A percentile compares a stretch with the other conserved stretches of the same genome.
These are phyloP conservation scores for Hypomecis atomaria DNA, from an alignment of 2,888 invertebrate species.

Conservation along the genomic window DNA sequence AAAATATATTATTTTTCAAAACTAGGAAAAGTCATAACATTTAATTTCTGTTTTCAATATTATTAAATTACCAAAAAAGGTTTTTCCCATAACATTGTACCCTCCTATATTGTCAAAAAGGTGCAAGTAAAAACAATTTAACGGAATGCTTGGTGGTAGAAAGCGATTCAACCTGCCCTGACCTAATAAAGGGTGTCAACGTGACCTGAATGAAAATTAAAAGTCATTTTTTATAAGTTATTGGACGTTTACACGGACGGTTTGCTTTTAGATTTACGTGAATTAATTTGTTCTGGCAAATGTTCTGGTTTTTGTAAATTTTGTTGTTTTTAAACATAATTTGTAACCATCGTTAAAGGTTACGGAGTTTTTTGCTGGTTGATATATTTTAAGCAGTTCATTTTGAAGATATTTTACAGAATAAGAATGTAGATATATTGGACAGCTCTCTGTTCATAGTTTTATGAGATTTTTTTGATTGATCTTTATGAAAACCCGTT, in stretches of 20 bases:
- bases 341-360: background rate
- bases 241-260: constrained; percentile 39
- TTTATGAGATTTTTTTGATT: no score
- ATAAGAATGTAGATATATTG: no score
- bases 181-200: constrained; percentile 54
- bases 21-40: no score
- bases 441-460: no score
- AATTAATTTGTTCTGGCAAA: constrained; percentile 17
- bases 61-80: background rate
- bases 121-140: constrained; percentile 25
- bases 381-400: no score
- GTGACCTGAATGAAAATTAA: constrained; percentile 59
- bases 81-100: background rate
- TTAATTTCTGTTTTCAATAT: background rate
- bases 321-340: constrained; percentile 1
- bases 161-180: constrained; percentile 50
- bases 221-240: constrained; percentile 54
- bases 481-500: no score
- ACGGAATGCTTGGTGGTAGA: constrained; percentile 49
- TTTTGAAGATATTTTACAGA: no score
- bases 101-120: constrained; percentile 5
- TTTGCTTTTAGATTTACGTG: constrained; percentile 26
- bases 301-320: constrained; percentile 1
- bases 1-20: no score
- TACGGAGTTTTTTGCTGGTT: no score